These are phyloP conservation scores for Astreopora myriophthalma DNA, from an alignment of 64 coral and sea anemone genomes.

Conservation along the genomic window DNA sequence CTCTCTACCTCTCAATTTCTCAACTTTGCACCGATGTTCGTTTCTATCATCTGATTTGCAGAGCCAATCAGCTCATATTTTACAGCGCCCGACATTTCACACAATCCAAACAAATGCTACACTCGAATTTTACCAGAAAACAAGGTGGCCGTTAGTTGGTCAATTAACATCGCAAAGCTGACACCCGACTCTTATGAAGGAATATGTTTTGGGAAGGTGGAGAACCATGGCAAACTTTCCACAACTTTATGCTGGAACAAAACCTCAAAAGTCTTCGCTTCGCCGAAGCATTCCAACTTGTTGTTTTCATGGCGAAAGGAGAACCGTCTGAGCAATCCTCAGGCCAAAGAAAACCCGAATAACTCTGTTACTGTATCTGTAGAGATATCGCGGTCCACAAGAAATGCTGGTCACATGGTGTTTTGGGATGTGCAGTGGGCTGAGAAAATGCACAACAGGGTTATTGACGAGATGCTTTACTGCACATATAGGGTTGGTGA, in stretches of 20 bases:
- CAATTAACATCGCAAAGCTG: not conserved
- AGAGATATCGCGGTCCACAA: not conserved
- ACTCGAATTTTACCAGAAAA: not conserved
- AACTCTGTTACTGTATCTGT: not conserved
- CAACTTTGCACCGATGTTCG: too few relatives aligned
- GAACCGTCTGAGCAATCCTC: not conserved
- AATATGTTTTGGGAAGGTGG: slow-evolving; percentile 7
- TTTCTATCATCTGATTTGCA: too few relatives aligned
- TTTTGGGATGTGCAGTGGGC: not conserved
- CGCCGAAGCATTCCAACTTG: not conserved
- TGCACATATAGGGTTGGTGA: slow-evolving; percentile 1
- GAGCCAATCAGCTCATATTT: too few relatives aligned
- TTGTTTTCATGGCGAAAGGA: not conserved
- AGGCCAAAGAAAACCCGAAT: not conserved
- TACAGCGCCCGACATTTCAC: not conserved
- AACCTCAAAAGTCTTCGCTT: not conserved
- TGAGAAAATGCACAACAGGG: not conserved
- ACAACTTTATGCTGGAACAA: slow-evolving; percentile 16
- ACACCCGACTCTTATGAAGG: not conserved
- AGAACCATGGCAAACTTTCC: not conserved
- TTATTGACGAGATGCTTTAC: slow-evolving; percentile 1
- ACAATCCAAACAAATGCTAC: not conserved
- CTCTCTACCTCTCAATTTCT: too few relatives aligned
- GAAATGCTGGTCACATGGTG: not conserved
- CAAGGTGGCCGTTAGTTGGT: not conserved